These are phyloP conservation scores for Eupelmus urozonus DNA, from an alignment of 2,888 invertebrate genomes.

Conservation along the genomic window DNA sequence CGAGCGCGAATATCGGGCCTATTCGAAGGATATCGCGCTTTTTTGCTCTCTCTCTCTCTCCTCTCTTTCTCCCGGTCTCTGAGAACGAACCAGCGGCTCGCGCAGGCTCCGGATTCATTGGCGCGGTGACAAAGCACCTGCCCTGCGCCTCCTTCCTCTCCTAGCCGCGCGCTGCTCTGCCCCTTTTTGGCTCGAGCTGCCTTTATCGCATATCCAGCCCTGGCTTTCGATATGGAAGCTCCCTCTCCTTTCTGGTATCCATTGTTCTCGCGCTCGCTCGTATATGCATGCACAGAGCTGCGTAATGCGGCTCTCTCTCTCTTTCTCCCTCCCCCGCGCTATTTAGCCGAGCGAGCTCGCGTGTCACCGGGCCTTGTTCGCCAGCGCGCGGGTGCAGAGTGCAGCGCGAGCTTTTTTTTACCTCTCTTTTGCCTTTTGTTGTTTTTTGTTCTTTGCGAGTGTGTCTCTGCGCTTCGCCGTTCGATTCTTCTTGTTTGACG, in stretches of 20 bases:
- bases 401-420: too few relatives aligned
- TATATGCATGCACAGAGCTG: constrained; percentile 49
- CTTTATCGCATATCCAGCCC: constrained; percentile 58
- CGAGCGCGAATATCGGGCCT: neutral
- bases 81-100: neutral
- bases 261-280: constrained; percentile 69
- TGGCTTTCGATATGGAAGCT: constrained; percentile 68
- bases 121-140: constrained; percentile 76
- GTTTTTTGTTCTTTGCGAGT: too few relatives aligned
- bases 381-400: too few relatives aligned
- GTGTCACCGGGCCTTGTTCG: too few relatives aligned
- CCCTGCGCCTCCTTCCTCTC: constrained; percentile 66
- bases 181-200: constrained; percentile 49
- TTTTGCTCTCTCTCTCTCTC: neutral
- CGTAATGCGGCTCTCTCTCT: constrained; percentile 58
- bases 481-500: too few relatives aligned
- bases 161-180: constrained; percentile 41
- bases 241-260: constrained; percentile 62
- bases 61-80: neutral
- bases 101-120: constrained; percentile 71
- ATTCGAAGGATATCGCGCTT: constrained; percentile 6
- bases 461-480: too few relatives aligned
- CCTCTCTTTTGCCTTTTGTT: too few relatives aligned
- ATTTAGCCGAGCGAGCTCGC: constrained; percentile 5
- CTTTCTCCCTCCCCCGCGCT: constrained; percentile 59